A percentile compares a stretch with the other conserved stretches of the same genome.
Conservation (phyloP, 2,113 vertebrate species). For the Apaloderma vittatum region DNA sequence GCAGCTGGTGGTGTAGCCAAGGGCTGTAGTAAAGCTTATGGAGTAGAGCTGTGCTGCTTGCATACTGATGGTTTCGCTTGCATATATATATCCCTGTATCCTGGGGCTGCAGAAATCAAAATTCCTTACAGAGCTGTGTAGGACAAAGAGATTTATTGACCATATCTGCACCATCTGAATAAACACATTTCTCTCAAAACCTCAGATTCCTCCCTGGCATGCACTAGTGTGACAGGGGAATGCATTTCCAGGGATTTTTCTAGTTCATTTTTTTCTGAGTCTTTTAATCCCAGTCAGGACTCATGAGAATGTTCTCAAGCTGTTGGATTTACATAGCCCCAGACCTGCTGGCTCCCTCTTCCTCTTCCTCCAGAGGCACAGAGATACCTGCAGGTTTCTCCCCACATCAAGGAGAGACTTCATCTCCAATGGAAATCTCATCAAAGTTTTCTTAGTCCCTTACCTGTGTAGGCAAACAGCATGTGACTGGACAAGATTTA, state of each 20-base stretch:
- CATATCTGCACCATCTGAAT: not conserved
- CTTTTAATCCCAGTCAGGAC: not conserved
- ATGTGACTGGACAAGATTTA: not conserved
- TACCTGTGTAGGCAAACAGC: rapidly evolving
- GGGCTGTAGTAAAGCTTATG: not conserved
- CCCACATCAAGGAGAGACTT: rapidly evolving
- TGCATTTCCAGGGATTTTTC: not conserved
- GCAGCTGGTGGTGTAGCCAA: conserved; percentile 8
- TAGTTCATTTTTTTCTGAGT: not conserved
- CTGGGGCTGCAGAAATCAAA: not conserved
- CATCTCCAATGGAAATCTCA: not conserved
- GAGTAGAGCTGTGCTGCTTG: not conserved
- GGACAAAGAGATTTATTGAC: conserved; percentile 12
- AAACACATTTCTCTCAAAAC: not conserved
- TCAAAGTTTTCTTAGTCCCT: not conserved
- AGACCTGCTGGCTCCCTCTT: not conserved
- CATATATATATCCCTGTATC: not conserved
- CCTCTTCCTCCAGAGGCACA: not conserved
- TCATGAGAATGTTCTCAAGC: not conserved
- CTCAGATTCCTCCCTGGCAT: not conserved
- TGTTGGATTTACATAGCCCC: not conserved
- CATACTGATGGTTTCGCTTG: not conserved
- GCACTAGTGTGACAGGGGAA: not conserved
- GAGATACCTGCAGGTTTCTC: not conserved
- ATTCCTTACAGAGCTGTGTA: not conserved